These are phyloP conservation scores for Antigone vipio DNA, from an alignment of 2,113 vertebrate species.

Conservation along the genomic window DNA sequence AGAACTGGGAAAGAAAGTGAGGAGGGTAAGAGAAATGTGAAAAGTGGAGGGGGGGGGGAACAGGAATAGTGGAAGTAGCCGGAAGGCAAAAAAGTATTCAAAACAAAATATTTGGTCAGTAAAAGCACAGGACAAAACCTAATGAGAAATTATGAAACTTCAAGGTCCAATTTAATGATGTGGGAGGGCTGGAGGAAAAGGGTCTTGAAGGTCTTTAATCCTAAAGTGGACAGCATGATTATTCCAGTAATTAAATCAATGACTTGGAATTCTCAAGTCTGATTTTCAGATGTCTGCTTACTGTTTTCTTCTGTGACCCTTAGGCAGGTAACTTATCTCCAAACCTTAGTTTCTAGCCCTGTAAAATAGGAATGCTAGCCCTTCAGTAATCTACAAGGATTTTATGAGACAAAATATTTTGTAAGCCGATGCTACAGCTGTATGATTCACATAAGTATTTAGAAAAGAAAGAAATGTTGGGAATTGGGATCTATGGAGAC, in stretches of 20 bases:
- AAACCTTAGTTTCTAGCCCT: background rate
- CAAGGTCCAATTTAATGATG: background rate
- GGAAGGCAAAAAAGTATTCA: background rate
- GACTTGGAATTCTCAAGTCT: background rate
- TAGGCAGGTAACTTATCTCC: background rate
- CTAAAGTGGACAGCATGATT: background rate
- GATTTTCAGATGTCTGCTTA: background rate
- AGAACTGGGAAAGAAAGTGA: background rate
- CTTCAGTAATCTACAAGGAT: background rate
- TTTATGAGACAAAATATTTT: background rate
- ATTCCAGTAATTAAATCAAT: background rate
- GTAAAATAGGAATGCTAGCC: background rate
- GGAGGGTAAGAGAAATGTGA: background rate
- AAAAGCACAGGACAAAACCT: background rate
- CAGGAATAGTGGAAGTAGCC: background rate
- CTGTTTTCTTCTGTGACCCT: background rate
- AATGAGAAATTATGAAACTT: background rate
- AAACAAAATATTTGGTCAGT: background rate
- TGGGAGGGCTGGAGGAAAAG: background rate
- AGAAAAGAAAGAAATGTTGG: background rate
- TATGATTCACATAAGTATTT: background rate
- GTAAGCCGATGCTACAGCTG: background rate
- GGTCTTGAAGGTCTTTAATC: background rate
- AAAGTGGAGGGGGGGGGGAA: rapidly evolving
- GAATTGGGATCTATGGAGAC: background rate